phyloP scores from a whole-genome alignment of 2,113 vertebrate genomes.

The Cavia porcellus region DNA sequence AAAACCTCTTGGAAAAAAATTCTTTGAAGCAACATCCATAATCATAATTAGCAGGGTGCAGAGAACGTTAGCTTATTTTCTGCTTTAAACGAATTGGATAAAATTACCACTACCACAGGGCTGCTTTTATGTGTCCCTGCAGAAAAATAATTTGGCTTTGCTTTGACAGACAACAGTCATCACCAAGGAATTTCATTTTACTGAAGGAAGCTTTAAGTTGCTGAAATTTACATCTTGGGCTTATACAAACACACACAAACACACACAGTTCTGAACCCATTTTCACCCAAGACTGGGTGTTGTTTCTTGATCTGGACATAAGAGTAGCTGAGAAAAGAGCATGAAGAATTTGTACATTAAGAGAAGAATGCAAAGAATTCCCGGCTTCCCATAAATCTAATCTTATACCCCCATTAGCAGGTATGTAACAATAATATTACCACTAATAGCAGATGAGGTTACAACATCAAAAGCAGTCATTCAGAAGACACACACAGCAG shows the following conservation, averaged over 20 bases:
- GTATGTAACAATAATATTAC: conserved; percentile 53
- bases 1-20: neutral
- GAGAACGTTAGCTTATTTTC: conserved; percentile 80
- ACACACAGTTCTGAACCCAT: neutral
- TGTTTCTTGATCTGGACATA: conserved; percentile 45
- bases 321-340: neutral
- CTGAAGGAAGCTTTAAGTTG: neutral
- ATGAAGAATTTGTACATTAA: conserved; percentile 55
- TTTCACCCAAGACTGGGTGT: neutral
- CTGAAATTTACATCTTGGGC: conserved; percentile 53
- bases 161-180: conserved; percentile 76
- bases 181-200: conserved; percentile 65
- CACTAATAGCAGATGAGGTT: neutral
- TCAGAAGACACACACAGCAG: neutral
- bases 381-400: conserved; percentile 56
- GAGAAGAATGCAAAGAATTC: conserved; percentile 57
- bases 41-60: conserved; percentile 70
- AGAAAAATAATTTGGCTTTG: conserved; percentile 74
- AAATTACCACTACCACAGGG: conserved; percentile 9
- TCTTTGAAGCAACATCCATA: conserved; percentile 67
- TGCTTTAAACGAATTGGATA: conserved; percentile 78
- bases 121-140: conserved; percentile 71
- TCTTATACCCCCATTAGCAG: conserved; percentile 47
- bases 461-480: neutral
- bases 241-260: too few species aligned